These are phyloP conservation scores for Eurypyga helias DNA, from an alignment of 2,113 vertebrate genomes.

Conservation along the genomic window DNA sequence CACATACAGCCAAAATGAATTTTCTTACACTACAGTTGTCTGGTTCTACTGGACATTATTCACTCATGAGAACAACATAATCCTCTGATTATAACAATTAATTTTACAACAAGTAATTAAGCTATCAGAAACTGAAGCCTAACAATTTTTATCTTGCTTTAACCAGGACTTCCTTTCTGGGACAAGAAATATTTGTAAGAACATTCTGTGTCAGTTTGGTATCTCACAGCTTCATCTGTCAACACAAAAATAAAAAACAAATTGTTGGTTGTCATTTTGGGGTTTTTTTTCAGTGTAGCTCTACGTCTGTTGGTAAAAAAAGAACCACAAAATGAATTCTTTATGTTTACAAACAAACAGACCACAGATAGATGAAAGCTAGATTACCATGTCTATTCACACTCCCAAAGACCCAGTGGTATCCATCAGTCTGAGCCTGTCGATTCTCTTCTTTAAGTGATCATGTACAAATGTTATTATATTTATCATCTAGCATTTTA, in stretches of 20 bases:
- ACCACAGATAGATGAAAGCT: neutral
- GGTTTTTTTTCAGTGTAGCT: neutral
- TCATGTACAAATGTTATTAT: fast-evolving
- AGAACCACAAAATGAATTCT: neutral
- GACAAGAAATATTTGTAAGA: neutral
- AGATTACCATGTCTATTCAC: neutral
- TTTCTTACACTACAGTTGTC: neutral
- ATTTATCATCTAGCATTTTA: neutral
- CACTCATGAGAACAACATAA: neutral
- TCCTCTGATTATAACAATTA: neutral
- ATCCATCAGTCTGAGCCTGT: neutral
- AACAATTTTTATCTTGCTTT: neutral
- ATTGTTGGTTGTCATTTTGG: neutral
- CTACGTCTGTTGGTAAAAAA: neutral
- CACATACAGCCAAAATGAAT: neutral
- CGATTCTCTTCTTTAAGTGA: neutral
- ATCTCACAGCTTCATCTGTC: neutral
- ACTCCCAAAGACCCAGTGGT: neutral
- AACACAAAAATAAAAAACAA: neutral
- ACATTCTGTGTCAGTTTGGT: neutral
- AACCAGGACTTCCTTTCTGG: neutral
- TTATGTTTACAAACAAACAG: neutral
- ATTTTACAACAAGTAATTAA: neutral
- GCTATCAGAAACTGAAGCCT: neutral
- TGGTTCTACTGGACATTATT: neutral